phyloP scores from a whole-genome alignment of 2,888 invertebrate species.

The Scrobipalpa atriplicella region DNA sequence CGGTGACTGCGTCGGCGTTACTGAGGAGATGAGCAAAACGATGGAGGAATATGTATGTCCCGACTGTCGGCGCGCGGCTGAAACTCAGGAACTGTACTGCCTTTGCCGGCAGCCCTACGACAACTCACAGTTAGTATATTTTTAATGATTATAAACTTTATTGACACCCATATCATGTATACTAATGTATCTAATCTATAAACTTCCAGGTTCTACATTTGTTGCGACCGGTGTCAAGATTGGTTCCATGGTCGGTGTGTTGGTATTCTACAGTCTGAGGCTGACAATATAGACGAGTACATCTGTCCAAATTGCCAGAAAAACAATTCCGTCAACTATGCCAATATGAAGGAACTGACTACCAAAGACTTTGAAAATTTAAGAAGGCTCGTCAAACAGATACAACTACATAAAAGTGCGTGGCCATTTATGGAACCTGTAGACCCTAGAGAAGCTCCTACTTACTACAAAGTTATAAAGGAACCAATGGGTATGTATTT shows the following conservation, averaged over 20 bases:
- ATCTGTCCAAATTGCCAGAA: slow-evolving; percentile 98
- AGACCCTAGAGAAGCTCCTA: slow-evolving; percentile 97
- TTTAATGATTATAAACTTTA: neutral
- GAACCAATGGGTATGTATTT: slow-evolving; percentile 95
- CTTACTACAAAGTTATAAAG: slow-evolving; percentile 97
- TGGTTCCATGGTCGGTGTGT: slow-evolving; percentile 99
- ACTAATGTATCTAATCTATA: too few relatives aligned
- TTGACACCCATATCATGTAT: neutral
- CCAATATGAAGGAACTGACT: slow-evolving; percentile 93
- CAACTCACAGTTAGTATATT: slow-evolving; percentile 92
- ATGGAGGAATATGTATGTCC: slow-evolving; percentile 95
- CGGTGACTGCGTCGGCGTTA: slow-evolving; percentile 97
- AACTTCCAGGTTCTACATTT: slow-evolving; percentile 95
- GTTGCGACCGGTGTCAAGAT: slow-evolving; percentile 99
- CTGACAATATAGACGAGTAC: slow-evolving; percentile 97
- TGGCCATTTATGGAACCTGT: slow-evolving; percentile 99
- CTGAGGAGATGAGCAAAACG: slow-evolving; percentile 94
- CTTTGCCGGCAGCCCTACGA: slow-evolving; percentile 98
- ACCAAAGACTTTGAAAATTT: slow-evolving; percentile 91
- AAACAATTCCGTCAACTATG: slow-evolving; percentile 93
- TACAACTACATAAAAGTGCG: slow-evolving; percentile 96
- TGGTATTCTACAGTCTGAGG: slow-evolving; percentile 96
- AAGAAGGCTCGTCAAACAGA: slow-evolving; percentile 93
- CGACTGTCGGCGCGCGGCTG: slow-evolving; percentile 92
- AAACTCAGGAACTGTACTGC: slow-evolving; percentile 97